Evolutionary conservation across 23 tunicate genomes (phyloP).

Genomic region (Halocynthia roretzi): DNA sequence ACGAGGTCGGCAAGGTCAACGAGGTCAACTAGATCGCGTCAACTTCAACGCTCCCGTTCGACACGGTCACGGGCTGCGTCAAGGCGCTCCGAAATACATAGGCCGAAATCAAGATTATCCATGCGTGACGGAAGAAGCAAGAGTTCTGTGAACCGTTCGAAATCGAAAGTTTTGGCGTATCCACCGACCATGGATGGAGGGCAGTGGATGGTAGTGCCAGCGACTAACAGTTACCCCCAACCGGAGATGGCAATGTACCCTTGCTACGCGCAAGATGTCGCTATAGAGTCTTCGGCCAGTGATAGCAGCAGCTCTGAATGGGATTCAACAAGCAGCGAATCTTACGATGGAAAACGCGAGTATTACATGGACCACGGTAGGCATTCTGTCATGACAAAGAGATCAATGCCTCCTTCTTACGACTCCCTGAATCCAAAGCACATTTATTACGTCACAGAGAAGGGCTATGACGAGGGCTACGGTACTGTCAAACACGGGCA

Average conservation of each 20-base stretch:
- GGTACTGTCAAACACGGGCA: not conserved
- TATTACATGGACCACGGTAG: too few species aligned
- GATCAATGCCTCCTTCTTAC: conserved; percentile 15
- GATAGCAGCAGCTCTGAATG: not conserved
- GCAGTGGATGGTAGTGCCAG: not conserved
- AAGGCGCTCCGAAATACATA: not conserved
- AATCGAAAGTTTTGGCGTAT: not conserved
- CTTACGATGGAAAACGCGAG: too few species aligned
- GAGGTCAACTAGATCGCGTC: not conserved
- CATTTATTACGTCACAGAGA: not conserved
- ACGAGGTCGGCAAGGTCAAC: not conserved
- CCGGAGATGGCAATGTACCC: not conserved
- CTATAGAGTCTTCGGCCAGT: not conserved
- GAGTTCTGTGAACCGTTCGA: not conserved
- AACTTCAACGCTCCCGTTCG: not conserved
- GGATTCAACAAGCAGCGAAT: conserved; percentile 1
- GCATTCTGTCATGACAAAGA: not conserved
- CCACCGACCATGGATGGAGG: conserved; percentile 21
- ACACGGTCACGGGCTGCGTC: not conserved
- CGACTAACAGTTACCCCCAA: not conserved
- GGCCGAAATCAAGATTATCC: not conserved
- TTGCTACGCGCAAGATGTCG: not conserved
- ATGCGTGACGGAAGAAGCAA: not conserved
- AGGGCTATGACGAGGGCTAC: conserved; percentile 26
- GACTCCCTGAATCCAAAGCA: not conserved